Evolutionary conservation across 2,888 invertebrate species (phyloP), one percentile per base, ranked within the genome.

Genomic region (Drosophila incognita): DNA sequence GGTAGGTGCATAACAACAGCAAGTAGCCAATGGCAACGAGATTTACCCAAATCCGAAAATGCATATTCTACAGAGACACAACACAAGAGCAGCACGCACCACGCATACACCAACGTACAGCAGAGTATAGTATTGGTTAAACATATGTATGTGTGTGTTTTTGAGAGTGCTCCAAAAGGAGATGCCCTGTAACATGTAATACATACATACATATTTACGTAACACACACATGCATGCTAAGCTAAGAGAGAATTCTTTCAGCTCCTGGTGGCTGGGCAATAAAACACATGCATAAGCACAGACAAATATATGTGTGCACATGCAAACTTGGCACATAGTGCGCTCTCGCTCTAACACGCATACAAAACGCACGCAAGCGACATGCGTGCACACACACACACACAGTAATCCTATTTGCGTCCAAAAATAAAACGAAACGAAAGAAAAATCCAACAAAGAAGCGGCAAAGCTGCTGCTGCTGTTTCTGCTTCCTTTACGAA

Each of bases 381-480:
- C 70, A 73, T 81, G 76, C 83, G 82, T 79, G 67, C 65, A 71
- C 57, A 68, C 46, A 62, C 53, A 74, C 24, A 53, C 24, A 53
- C n/a, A 62, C n/a, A 31, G 84, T 87, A 87, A 87, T 87, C 87
- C 87, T 87, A 90, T 87, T 90, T 86, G 81, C 81, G 79, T 71
- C 90, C 86, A 78, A 88, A 89, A 88, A 77, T 68, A 77, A 74
- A 81, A 86, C 49, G 61, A 62, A 77, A 80, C 69, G 70, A 71
- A 74, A 82, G 67, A 83, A 83, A 87, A 87, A 83, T 87, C 80
- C 82, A 87, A 89, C 81, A 79, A 89, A 84, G 87, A 82, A 79
- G 80, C 79, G 42, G 57, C 80, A 67, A 69, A 74, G 79, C 79
- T 79, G 79, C 74, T 81, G 79, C 68, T 74, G 74, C 63, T 64